Evolutionary conservation across 2,113 vertebrate genomes (phyloP), one percentile per base, ranked within the genome.

Genomic region (Strix uralensis): DNA sequence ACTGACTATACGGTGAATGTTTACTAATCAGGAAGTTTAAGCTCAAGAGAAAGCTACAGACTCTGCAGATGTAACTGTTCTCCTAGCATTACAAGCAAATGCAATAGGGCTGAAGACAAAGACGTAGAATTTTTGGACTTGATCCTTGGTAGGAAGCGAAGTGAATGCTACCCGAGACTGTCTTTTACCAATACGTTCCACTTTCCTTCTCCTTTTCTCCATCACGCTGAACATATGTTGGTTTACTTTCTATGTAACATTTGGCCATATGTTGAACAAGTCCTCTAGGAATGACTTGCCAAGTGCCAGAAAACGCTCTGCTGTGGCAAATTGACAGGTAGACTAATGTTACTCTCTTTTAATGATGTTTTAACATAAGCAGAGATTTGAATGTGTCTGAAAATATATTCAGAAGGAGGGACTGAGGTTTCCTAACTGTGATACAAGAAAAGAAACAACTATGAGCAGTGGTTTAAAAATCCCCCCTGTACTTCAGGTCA

Each of bases 401-500:
- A 86, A 90, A 70, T 61, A 40, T 9, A 18, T 44, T 66, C 42
- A 59, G 69, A 54, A 94, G 62, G 18, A 67, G 42, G 19, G 38
- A 55, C 34, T n/a, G 19, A 84, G 19, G 10, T 73, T 92, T 90
- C 29, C 58, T 87, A 30, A 26, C 11, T 30, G 30, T 42, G 72
- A 25, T n/a, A 38, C 5, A 44, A 86, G 34, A 62, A 67, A 78
- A 86, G 4, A 92, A 79, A 44, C 12, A 67, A 42, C 27, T 3
- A 9, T 7, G 8, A 62, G 4, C 20, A 84, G 34, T 34, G 21
- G 6, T 42, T 75, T 86, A 74, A 71, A 79, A 80, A 27, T 62
- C 6, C 0, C 3, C 4, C 4, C 7, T 9, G 20, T 7, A 40
- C 3, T 5, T 51, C 1, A 0, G 10, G 51, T 93, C 0, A 34